Evolutionary conservation across 2,888 invertebrate genomes (phyloP), one percentile per base, ranked within the genome.

Genomic region (Capitulum mitella): DNA sequence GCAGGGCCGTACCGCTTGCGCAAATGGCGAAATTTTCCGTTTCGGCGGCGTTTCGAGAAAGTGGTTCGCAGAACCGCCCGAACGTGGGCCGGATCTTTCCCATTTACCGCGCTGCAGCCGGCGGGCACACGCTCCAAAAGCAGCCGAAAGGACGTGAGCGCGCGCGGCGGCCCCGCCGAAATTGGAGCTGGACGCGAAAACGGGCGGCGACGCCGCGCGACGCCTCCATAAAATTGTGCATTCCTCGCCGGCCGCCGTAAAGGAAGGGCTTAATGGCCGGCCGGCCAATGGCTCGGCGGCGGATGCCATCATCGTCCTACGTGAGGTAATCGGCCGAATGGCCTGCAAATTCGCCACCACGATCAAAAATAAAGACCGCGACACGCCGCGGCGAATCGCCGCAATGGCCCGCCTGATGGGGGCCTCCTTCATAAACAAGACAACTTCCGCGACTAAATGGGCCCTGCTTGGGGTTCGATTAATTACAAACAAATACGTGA

Each of bases 401-500:
- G 29, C 58, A 29, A 29, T 29, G 29, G 16, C 29, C 29, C 14
- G 29, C 29, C 29, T 29, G 12, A 8, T 16, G 64, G 8, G 19
- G 34, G 19, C 19, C 34, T 5, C 32, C 64, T 64, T 34, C 64
- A 64, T 34, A 64, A 34, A 22, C 70, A 40, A 8, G 70, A 26
- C 70, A 26, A 10, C 70, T 26, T 22, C 37, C 37, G 70, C 40
- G 22, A 26, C 37, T 40, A 40, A 64, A 34, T 64, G 26, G 40
- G 8, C 37, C 37, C 37, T 26, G 37, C 10, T 26, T 6, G 6
- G 22, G 58, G 3, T 16, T 2, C 37, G 70, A 40, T 40, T 70
- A 70, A 70, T 70, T 70, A 40, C 70, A 40, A 26, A 70, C 37
- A 40, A 70, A 40, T 70, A 40, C 37, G 70, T 26, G 70, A 70